These are phyloP conservation scores for Illadopsis cleaveri DNA, from an alignment of 2,113 vertebrate species.

Conservation along the genomic window DNA sequence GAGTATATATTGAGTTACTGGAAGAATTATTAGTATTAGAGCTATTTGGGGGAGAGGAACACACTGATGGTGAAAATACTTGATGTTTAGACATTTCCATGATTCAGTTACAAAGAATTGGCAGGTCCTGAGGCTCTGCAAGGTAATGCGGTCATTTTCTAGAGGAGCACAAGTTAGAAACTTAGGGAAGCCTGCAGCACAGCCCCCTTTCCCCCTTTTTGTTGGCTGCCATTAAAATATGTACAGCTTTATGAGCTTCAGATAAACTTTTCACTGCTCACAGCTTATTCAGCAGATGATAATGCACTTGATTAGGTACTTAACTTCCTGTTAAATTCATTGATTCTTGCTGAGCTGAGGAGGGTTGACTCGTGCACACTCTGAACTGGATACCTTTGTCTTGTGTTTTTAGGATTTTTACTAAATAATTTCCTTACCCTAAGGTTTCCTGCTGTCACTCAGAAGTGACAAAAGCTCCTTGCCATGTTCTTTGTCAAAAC, in stretches of 20 bases:
- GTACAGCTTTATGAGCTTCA: not conserved
- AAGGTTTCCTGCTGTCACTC: not conserved
- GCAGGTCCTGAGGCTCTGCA: not conserved
- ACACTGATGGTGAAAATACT: not conserved
- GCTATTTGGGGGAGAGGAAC: not conserved
- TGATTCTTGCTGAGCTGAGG: not conserved
- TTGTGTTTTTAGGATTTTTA: not conserved
- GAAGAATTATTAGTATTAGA: not conserved
- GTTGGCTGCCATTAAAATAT: not conserved
- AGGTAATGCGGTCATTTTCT: not conserved
- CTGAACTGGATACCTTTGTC: not conserved
- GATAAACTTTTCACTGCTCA: not conserved
- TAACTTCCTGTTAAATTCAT: not conserved
- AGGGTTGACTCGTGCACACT: not conserved
- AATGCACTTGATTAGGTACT: not conserved
- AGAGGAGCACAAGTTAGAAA: not conserved
- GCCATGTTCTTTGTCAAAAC: not conserved
- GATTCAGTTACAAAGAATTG: not conserved
- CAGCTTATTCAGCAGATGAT: not conserved
- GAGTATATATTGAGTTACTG: not conserved
- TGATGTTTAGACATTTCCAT: not conserved
- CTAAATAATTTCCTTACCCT: not conserved
- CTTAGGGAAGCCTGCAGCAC: not conserved
- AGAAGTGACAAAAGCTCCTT: not conserved
- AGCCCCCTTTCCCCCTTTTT: accelerated